Percentiles rank a stretch among this genome's conserved stretches.
Conservation (phyloP, 2,113 vertebrate genomes). For the Cnemophilus loriae region DNA sequence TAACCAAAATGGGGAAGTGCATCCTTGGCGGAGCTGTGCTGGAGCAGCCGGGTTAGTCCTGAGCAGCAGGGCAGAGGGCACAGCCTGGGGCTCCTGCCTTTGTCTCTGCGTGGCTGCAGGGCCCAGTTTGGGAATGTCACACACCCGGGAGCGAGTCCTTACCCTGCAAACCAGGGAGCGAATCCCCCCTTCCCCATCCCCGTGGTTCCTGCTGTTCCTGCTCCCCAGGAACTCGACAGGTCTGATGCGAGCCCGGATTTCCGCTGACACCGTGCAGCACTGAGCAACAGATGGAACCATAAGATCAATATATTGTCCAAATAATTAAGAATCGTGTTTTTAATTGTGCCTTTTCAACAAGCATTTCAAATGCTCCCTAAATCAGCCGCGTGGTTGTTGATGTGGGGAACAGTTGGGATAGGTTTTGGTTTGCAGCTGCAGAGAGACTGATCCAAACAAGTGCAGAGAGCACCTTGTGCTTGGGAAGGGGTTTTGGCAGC, state of each 20-base stretch:
- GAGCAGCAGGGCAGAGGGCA: not conserved
- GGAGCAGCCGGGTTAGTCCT: not conserved
- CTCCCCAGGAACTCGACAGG: not conserved
- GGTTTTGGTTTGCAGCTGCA: not conserved
- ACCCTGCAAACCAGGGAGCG: not conserved
- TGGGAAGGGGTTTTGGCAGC: not conserved
- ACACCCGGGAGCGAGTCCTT: not conserved
- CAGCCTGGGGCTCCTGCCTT: not conserved
- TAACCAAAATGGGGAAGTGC: not conserved
- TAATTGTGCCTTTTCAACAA: slow-evolving; percentile 38
- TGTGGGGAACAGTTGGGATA: not conserved
- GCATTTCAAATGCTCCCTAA: not conserved
- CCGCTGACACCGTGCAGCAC: not conserved
- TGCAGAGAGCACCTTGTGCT: accelerated
- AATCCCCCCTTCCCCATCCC: not conserved
- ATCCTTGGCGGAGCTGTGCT: not conserved
- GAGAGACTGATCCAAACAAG: not conserved
- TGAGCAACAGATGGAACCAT: slow-evolving; percentile 35
- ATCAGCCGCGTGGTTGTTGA: not conserved
- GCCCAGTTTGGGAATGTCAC: not conserved
- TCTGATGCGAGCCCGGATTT: not conserved
- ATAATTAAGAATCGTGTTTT: slow-evolving; percentile 45
- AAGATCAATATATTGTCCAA: not conserved
- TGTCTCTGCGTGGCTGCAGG: not conserved
- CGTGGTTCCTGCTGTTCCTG: accelerated